phyloP scores from a whole-genome alignment of 37 sponge, comb jelly and placozoan species.

The Bolinopsis microptera region DNA sequence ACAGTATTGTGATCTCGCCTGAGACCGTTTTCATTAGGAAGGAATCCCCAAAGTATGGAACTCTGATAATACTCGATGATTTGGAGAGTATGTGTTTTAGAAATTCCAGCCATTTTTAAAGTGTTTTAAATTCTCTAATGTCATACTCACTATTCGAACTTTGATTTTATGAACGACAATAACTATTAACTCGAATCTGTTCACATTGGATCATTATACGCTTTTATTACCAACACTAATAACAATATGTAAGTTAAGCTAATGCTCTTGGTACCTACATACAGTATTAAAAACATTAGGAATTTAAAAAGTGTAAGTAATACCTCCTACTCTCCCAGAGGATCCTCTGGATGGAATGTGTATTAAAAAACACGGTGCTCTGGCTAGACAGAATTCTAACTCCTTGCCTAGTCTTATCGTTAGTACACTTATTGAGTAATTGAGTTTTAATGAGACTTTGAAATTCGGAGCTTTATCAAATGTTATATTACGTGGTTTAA shows the following conservation, averaged over 20 bases:
- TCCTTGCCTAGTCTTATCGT: background rate
- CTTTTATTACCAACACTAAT: too few relatives aligned
- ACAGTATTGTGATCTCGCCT: background rate
- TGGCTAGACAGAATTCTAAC: background rate
- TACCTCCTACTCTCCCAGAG: background rate
- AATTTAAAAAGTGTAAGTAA: background rate
- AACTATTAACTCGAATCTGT: too few relatives aligned
- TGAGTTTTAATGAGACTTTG: too few relatives aligned
- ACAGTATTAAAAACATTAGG: too few relatives aligned
- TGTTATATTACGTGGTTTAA: too few relatives aligned
- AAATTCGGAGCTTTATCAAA: too few relatives aligned
- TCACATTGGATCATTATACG: too few relatives aligned
- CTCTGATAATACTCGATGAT: background rate
- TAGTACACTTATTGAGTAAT: background rate
- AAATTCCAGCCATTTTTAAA: background rate
- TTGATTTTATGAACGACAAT: too few relatives aligned
- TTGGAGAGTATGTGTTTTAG: background rate
- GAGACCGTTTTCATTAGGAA: background rate
- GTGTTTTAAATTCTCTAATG: too few relatives aligned
- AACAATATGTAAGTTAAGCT: too few relatives aligned
- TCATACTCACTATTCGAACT: too few relatives aligned
- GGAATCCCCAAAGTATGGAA: background rate
- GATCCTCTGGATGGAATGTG: background rate
- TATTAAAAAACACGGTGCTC: background rate
- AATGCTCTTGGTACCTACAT: too few relatives aligned